phyloP scores from a whole-genome alignment of 1,140 invertebrate species.

The Drosophila bocqueti region DNA sequence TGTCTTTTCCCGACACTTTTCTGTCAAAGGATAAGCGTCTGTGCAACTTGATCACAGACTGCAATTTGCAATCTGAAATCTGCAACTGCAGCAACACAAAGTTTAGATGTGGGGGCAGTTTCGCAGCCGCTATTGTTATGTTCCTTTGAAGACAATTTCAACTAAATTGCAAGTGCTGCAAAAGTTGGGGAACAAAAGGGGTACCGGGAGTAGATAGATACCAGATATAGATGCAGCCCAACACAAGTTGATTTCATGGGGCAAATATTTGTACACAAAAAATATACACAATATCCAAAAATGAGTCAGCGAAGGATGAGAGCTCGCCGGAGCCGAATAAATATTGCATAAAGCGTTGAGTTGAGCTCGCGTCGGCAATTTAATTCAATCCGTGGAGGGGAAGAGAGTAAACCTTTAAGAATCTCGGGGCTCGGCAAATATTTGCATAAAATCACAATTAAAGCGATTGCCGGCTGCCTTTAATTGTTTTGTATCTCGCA shows the following conservation, averaged over 20 bases:
- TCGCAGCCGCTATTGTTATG: slow-evolving; percentile 17
- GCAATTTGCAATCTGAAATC: slow-evolving; percentile 13
- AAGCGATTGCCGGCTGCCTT: slow-evolving; percentile 45
- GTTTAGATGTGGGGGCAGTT: slow-evolving; percentile 14
- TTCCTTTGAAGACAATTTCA: slow-evolving; percentile 45
- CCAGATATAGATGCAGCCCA: not conserved
- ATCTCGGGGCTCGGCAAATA: slow-evolving; percentile 24
- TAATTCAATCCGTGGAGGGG: slow-evolving; percentile 45
- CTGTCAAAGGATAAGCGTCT: slow-evolving; percentile 25
- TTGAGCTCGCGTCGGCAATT: slow-evolving; percentile 26
- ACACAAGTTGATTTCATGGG: slow-evolving; percentile 39
- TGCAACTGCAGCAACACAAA: slow-evolving; percentile 15
- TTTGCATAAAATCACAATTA: slow-evolving; percentile 75
- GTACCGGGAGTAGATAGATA: slow-evolving; percentile 10
- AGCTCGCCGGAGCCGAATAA: slow-evolving; percentile 28
- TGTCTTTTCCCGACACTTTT: slow-evolving; percentile 15
- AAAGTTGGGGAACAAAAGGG: slow-evolving; percentile 16
- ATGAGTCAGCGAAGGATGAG: slow-evolving; percentile 10
- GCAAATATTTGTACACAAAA: slow-evolving; percentile 43
- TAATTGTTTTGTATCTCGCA: slow-evolving; percentile 69
- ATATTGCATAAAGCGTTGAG: slow-evolving; percentile 47
- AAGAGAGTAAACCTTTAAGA: slow-evolving; percentile 5
- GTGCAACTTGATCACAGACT: slow-evolving; percentile 29
- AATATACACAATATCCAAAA: slow-evolving; percentile 38
- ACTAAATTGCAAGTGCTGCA: slow-evolving; percentile 44